phyloP scores from a whole-genome alignment of 1,140 invertebrate species.

The Tigriopus japonicus region DNA sequence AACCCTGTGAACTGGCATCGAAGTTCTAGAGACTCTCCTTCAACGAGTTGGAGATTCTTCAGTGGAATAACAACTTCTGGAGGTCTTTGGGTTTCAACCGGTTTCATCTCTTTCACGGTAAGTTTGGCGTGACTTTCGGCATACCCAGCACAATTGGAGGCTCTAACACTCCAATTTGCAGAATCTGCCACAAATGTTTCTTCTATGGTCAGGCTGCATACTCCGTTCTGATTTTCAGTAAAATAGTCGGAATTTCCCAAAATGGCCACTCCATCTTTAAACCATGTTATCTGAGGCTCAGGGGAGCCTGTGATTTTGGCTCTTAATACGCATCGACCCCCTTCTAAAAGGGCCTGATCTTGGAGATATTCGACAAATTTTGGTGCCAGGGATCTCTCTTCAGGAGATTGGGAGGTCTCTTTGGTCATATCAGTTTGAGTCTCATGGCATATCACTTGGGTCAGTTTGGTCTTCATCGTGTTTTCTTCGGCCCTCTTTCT shows the following conservation, averaged over 20 bases:
- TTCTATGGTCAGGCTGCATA: conserved; percentile 47
- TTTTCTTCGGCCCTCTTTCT: no score
- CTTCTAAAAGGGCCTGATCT: conserved; percentile 1
- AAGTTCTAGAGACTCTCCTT: conserved; percentile 1
- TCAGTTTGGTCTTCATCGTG: no score
- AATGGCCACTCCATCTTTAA: conserved; percentile 47
- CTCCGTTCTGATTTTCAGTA: conserved; percentile 29
- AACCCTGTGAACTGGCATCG: conserved; percentile 26
- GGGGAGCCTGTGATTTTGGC: conserved; percentile 33
- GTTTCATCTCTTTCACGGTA: conserved; percentile 43
- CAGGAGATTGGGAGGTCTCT: no score
- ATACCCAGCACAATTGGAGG: conserved; percentile 43
- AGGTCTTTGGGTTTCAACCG: background rate
- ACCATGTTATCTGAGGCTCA: conserved; percentile 41
- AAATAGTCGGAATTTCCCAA: conserved; percentile 45
- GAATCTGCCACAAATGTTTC: conserved; percentile 65
- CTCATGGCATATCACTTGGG: no score
- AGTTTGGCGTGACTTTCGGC: conserved; percentile 50
- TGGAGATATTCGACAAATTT: background rate
- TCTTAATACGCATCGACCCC: conserved; percentile 20
- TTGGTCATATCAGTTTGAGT: no score
- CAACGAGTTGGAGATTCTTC: background rate
- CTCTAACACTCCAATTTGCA: conserved; percentile 50
- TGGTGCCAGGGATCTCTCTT: conserved; percentile 20
- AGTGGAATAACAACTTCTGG: background rate